phyloP scores from a whole-genome alignment of 2,113 vertebrate species.

The Thunnus thynnus region DNA sequence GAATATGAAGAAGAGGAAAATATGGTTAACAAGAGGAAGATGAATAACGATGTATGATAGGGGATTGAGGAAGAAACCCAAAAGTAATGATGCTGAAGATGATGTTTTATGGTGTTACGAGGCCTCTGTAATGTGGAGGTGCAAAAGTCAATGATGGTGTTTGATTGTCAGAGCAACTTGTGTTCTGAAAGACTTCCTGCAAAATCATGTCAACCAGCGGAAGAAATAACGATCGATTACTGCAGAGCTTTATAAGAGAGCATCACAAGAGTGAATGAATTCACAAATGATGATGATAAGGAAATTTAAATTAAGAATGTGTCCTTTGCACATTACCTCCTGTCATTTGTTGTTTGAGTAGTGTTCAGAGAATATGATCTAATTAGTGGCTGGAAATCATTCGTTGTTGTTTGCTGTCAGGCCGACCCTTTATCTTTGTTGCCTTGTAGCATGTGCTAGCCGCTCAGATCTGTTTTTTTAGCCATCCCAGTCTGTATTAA shows the following conservation, averaged over 20 bases:
- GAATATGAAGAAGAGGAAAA: slow-evolving; percentile 31
- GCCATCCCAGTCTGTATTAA: slow-evolving; percentile 92
- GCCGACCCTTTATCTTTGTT: slow-evolving; percentile 89
- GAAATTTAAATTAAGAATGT: slow-evolving; percentile 88
- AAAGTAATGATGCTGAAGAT: slow-evolving; percentile 51
- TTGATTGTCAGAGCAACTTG: slow-evolving; percentile 29
- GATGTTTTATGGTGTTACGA: slow-evolving; percentile 74
- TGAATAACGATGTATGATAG: neutral
- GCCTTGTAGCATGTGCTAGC: slow-evolving; percentile 96
- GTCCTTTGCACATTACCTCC: slow-evolving; percentile 95
- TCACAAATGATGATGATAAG: slow-evolving; percentile 11
- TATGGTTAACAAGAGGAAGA: neutral
- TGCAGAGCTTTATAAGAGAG: slow-evolving; percentile 42
- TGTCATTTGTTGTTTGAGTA: slow-evolving; percentile 87
- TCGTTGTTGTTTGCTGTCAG: slow-evolving; percentile 33
- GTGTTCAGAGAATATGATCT: slow-evolving; percentile 57
- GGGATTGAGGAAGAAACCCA: neutral
- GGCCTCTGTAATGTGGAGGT: slow-evolving; percentile 17
- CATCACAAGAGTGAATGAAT: slow-evolving; percentile 31
- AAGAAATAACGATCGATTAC: neutral
- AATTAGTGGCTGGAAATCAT: slow-evolving; percentile 75
- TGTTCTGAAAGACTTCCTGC: slow-evolving; percentile 49
- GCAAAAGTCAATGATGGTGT: slow-evolving; percentile 25
- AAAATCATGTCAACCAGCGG: slow-evolving; percentile 38
- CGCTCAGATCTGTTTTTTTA: slow-evolving; percentile 88